These are phyloP conservation scores for Datnioides undecimradiatus DNA, from an alignment of 2,113 vertebrate genomes.

Conservation along the genomic window DNA sequence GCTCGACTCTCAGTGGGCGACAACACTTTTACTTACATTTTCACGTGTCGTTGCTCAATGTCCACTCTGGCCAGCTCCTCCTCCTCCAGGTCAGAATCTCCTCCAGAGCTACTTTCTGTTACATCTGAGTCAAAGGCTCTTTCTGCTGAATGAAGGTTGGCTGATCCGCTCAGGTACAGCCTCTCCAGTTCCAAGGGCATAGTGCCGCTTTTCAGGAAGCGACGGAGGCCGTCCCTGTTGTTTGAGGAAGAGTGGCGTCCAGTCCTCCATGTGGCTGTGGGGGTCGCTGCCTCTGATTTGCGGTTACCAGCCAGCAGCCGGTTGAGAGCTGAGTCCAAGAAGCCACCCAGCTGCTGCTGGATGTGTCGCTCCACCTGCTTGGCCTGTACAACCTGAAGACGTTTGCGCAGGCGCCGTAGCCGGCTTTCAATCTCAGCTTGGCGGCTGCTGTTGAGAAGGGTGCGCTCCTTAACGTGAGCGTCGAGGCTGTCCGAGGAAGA, in stretches of 20 bases:
- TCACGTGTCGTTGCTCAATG: constrained; percentile 91
- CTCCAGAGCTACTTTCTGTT: constrained; percentile 98
- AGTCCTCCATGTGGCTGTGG: constrained; percentile 70
- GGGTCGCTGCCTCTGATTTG: constrained; percentile 84
- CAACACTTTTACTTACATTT: constrained; percentile 89
- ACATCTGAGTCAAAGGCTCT: constrained; percentile 96
- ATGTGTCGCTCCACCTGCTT: constrained; percentile 98
- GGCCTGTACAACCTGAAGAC: constrained; percentile 97
- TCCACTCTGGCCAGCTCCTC: constrained; percentile 93
- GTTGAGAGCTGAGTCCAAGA: constrained; percentile 91
- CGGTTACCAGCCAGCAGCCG: constrained; percentile 88
- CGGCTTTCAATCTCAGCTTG: constrained; percentile 93
- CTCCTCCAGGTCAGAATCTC: constrained; percentile 96
- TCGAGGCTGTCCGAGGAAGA: constrained; percentile 84
- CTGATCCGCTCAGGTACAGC: constrained; percentile 91
- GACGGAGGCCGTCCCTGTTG: constrained; percentile 86
- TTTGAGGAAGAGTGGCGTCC: constrained; percentile 80
- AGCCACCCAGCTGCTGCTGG: constrained; percentile 95
- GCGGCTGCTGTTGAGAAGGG: constrained; percentile 86
- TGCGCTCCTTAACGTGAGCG: constrained; percentile 89
- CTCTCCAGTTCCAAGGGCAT: constrained; percentile 92
- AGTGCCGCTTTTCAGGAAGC: constrained; percentile 90
- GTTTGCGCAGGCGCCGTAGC: constrained; percentile 92
- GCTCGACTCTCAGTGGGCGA: neutral
- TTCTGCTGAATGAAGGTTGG: constrained; percentile 91